phyloP scores from a whole-genome alignment of 2,888 invertebrate genomes.

The Apamea sordens region DNA sequence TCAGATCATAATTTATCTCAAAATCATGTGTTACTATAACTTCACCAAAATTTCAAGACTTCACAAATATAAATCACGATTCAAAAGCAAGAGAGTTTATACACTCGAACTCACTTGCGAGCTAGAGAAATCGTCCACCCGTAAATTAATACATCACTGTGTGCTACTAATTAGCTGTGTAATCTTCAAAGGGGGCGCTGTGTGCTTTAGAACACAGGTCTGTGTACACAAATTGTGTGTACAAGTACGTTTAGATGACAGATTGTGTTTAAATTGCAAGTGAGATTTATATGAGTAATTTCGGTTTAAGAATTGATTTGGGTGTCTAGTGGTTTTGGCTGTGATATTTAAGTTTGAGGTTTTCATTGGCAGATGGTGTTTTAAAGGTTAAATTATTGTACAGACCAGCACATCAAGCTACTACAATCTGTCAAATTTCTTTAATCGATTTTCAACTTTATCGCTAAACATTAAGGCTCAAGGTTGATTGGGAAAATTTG shows the following conservation, averaged over 20 bases:
- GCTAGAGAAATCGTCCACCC: conserved; percentile 72
- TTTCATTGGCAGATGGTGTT: background rate
- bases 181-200: conserved; percentile 66
- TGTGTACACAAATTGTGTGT: conserved; percentile 51
- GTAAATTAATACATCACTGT: conserved; percentile 78
- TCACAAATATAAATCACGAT: conserved; percentile 47
- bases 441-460: too few relatives aligned
- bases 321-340: conserved; percentile 20
- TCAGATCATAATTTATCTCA: conserved; percentile 40
- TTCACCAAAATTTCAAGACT: conserved; percentile 20
- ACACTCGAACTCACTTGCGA: conserved; percentile 76
- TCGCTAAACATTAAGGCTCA: too few relatives aligned
- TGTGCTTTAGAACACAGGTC: conserved; percentile 47
- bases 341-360: background rate
- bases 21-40: conserved; percentile 7
- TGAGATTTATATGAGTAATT: conserved; percentile 41
- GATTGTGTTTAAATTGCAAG: conserved; percentile 58
- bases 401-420: too few relatives aligned
- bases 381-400: background rate
- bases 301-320: conserved; percentile 37
- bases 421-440: too few relatives aligned
- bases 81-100: conserved; percentile 61
- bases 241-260: conserved; percentile 59
- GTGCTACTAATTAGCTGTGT: conserved; percentile 78
- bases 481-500: too few relatives aligned